These are phyloP conservation scores for Chaetodon auriga DNA, from an alignment of 2,113 vertebrate genomes.

Conservation along the genomic window DNA sequence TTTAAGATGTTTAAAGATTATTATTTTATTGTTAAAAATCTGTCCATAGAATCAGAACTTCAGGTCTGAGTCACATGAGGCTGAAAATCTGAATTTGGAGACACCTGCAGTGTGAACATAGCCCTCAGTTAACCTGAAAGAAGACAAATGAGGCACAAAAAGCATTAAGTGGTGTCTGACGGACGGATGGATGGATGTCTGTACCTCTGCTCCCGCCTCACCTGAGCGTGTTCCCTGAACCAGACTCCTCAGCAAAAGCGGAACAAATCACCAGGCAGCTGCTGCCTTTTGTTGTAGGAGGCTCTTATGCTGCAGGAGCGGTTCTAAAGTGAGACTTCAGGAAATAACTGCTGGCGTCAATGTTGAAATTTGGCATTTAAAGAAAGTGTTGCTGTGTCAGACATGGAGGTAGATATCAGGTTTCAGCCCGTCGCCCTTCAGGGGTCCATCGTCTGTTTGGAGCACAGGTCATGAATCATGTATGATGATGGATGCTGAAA, in stretches of 20 bases:
- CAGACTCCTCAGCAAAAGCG: background rate
- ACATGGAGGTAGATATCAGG: constrained; percentile 1
- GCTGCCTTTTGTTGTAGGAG: background rate
- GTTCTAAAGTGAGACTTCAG: background rate
- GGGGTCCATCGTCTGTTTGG: background rate
- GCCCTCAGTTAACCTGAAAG: background rate
- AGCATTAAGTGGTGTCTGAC: background rate
- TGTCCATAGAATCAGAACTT: background rate
- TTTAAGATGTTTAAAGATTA: too few species aligned
- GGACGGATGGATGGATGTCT: too few species aligned
- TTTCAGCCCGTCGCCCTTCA: background rate
- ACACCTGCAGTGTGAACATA: background rate
- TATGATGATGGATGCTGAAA: background rate
- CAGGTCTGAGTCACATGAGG: background rate
- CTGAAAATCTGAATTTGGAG: background rate
- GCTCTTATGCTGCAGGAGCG: background rate
- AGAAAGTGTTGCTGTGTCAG: background rate
- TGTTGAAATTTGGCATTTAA: background rate
- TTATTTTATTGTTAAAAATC: background rate
- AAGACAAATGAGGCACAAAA: background rate
- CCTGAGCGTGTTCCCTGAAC: background rate
- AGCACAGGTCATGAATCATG: background rate
- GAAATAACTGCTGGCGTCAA: too few species aligned
- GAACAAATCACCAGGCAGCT: background rate
- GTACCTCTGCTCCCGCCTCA: background rate